Conservation (phyloP, 2,888 invertebrate species). For the Choreutis nemorana region DNA sequence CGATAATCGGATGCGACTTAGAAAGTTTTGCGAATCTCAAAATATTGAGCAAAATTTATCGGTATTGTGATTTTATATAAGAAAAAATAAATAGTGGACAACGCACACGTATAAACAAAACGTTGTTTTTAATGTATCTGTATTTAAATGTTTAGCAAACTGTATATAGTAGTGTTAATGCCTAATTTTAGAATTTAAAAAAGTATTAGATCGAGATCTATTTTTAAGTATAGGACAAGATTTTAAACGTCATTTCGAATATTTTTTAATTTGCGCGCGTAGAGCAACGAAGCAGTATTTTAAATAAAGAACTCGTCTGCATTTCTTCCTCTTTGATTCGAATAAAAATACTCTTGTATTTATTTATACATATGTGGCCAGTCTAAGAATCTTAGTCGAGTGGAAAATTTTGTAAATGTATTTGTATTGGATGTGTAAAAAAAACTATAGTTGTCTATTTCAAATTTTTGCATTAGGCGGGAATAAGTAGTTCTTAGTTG, state of each 20-base stretch:
- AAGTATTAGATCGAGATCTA: slow-evolving; percentile 48
- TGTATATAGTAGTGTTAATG: slow-evolving; percentile 49
- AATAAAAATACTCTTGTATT: slow-evolving; percentile 6
- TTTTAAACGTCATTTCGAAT: slow-evolving; percentile 34
- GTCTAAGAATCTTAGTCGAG: slow-evolving; percentile 26
- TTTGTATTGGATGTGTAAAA: slow-evolving; percentile 32
- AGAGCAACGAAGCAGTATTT: slow-evolving; percentile 61
- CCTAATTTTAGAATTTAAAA: slow-evolving; percentile 21
- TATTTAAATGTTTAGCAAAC: slow-evolving; percentile 30
- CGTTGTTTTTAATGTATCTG: slow-evolving; percentile 19
- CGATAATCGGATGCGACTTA: slow-evolving; percentile 10
- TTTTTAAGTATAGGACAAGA: slow-evolving; percentile 42
- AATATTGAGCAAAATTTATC: no score
- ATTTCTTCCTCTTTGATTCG: slow-evolving; percentile 3
- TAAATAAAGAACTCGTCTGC: slow-evolving; percentile 13
- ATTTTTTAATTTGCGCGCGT: slow-evolving; percentile 49
- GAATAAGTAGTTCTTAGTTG: slow-evolving; percentile 20
- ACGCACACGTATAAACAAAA: slow-evolving; percentile 15
- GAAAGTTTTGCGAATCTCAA: no score
- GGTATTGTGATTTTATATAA: no score
- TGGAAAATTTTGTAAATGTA: slow-evolving; percentile 34
- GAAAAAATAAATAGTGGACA: slow-evolving; percentile 6
- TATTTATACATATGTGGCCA: slow-evolving; percentile 40
- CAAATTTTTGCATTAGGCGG: slow-evolving; percentile 31
- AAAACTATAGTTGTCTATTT: slow-evolving; percentile 24